These are phyloP conservation scores for Apotomis capreana DNA, from an alignment of 2,888 invertebrate species.

Conservation along the genomic window DNA sequence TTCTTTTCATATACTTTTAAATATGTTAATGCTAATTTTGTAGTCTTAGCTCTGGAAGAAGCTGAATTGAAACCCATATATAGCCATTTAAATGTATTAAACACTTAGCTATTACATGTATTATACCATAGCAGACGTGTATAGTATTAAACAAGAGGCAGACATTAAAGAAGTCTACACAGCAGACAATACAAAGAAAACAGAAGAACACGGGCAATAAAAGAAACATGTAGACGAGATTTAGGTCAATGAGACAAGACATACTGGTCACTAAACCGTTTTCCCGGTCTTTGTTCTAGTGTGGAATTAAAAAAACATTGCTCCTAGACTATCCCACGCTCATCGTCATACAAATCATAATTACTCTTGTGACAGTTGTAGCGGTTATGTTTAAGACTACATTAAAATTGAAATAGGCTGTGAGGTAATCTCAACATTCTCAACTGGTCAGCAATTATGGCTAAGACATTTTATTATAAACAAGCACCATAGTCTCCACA, in stretches of 20 bases:
- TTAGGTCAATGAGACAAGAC: neutral
- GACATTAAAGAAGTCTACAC: no score
- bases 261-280: conserved; percentile 25
- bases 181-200: no score
- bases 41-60: no score
- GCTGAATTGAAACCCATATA: no score
- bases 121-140: no score
- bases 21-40: no score
- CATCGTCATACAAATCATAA: conserved; percentile 15
- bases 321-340: conserved; percentile 31
- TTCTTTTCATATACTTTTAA: no score
- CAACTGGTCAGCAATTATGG: conserved; percentile 23
- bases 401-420: conserved; percentile 33
- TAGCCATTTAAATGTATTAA: no score
- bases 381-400: conserved; percentile 31
- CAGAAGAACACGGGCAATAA: neutral
- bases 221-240: neutral
- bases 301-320: conserved; percentile 31
- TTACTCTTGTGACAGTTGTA: conserved; percentile 38
- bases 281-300: conserved; percentile 23
- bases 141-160: no score
- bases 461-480: conserved; percentile 9
- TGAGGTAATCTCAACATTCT: conserved; percentile 25
- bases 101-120: no score
- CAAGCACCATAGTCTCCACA: no score